A percentile compares a stretch with the other conserved stretches of the same genome.
Conservation (phyloP, 1,140 invertebrate genomes). For the Carposina sasakii region DNA sequence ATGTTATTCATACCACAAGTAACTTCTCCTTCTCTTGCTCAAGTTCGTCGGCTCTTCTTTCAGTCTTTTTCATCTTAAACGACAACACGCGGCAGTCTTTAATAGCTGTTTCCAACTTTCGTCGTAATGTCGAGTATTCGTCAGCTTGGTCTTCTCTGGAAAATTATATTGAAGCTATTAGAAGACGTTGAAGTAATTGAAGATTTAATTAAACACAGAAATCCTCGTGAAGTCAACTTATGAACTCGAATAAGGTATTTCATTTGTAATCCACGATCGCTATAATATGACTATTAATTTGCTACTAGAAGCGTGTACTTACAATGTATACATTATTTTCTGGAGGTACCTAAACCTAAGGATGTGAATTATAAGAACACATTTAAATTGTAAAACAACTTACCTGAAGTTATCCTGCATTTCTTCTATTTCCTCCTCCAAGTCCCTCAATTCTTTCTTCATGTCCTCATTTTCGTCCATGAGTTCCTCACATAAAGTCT, state of each 20-base stretch:
- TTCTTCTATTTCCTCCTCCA: constrained; percentile 98
- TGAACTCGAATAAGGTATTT: no score
- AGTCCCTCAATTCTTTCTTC: constrained; percentile 92
- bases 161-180: no score
- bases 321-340: no score
- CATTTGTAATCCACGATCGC: no score
- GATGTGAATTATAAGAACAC: no score
- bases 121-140: constrained; percentile 94
- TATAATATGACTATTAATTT: no score
- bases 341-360: no score
- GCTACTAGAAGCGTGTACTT: no score
- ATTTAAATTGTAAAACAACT: neutral
- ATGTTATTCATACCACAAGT: constrained; percentile 77
- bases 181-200: no score
- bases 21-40: constrained; percentile 88
- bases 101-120: constrained; percentile 94
- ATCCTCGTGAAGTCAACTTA: no score
- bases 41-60: constrained; percentile 90
- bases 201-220: no score
- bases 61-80: constrained; percentile 97
- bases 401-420: constrained; percentile 96
- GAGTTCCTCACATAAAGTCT: constrained; percentile 91
- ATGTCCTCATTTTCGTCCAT: constrained; percentile 98
- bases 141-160: constrained; percentile 96
- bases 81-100: constrained; percentile 99